Evolutionary conservation across 2,113 vertebrate species (phyloP), one percentile per base, ranked within the genome.

Genomic region (Gorsachius goisagi): DNA sequence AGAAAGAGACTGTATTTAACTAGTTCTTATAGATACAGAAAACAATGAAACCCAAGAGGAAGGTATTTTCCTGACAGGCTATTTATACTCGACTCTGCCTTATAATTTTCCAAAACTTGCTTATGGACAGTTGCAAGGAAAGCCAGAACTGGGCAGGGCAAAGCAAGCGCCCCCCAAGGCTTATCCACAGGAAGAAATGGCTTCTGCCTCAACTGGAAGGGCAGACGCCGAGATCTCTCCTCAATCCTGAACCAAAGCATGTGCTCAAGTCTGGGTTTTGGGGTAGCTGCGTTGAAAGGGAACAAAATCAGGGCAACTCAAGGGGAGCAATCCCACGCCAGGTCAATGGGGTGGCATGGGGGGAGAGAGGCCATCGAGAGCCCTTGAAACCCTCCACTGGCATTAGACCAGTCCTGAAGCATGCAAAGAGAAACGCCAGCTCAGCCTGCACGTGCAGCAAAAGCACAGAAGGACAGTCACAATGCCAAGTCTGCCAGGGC

Each of bases 401-500:
- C 0, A 0, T 56, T 5, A 68, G 33, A 52, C 9, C 55, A 21
- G 21, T 27, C 37, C 82, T 63, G 22, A 28, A 41, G 24, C 0
- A 1, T 7, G 22, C 33, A 52, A 35, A 69, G 41, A 79, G 88
- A 71, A 89, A 79, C 8, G 12, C 30, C 64, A 83, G 39, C 33
- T 19, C 3, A 27, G n/a, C 20, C 33, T 13, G 20, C 39, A 89
- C 0, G 1, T 0, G 1, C 13, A 62, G 44, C 22, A 76, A 13
- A 66, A 83, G 28, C 3, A 2, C 37, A 26, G 72, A 74, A 76
- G 15, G 44, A 11, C 19, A 81, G 50, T 24, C 73, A 50, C 0
- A 4, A 47, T 33, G 56, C 60, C 69, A 73, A 2, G 1, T 0
- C 8, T 69, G 60, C 35, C 64, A 37, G 55, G 26, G 12, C 30